A percentile compares a stretch with the other conserved stretches of the same genome.
These are phyloP conservation scores for Uropsilus gracilis DNA, from an alignment of 2,113 vertebrate species.

Conservation along the genomic window DNA sequence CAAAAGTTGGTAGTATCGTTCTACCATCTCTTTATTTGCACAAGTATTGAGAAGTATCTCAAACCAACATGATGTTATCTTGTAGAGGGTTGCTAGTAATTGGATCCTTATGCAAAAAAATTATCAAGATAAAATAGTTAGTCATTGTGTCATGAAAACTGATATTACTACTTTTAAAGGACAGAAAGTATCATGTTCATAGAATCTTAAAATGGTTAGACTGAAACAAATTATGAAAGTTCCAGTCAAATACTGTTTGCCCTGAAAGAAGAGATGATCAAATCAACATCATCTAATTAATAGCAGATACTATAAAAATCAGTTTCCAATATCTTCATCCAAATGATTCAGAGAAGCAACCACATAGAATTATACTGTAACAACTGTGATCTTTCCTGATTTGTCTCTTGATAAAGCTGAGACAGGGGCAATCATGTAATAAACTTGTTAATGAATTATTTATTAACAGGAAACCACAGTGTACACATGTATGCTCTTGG, in stretches of 20 bases:
- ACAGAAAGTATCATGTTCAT: not conserved
- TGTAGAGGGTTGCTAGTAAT: not conserved
- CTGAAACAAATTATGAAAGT: slow-evolving; percentile 33
- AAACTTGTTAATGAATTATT: slow-evolving; percentile 51
- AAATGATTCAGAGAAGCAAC: slow-evolving; percentile 35
- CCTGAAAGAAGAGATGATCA: not conserved
- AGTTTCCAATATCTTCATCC: not conserved
- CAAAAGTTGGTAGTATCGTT: not conserved
- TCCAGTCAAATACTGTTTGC: not conserved
- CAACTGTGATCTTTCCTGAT: not conserved
- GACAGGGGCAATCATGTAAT: slow-evolving; percentile 32
- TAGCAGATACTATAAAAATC: not conserved
- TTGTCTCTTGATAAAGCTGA: slow-evolving; percentile 32
- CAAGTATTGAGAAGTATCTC: not conserved
- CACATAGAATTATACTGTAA: slow-evolving; percentile 31
- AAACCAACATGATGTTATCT: not conserved
- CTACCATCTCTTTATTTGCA: not conserved
- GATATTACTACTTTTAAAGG: not conserved
- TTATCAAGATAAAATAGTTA: slow-evolving; percentile 34
- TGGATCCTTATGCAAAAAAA: not conserved
- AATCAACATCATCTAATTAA: not conserved
- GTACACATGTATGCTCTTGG: not conserved
- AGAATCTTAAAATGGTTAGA: not conserved
- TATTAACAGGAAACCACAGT: slow-evolving; percentile 37
- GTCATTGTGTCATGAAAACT: slow-evolving; percentile 3